These are phyloP conservation scores for Centrocercus urophasianus DNA, from an alignment of 2,113 vertebrate genomes.

Conservation along the genomic window DNA sequence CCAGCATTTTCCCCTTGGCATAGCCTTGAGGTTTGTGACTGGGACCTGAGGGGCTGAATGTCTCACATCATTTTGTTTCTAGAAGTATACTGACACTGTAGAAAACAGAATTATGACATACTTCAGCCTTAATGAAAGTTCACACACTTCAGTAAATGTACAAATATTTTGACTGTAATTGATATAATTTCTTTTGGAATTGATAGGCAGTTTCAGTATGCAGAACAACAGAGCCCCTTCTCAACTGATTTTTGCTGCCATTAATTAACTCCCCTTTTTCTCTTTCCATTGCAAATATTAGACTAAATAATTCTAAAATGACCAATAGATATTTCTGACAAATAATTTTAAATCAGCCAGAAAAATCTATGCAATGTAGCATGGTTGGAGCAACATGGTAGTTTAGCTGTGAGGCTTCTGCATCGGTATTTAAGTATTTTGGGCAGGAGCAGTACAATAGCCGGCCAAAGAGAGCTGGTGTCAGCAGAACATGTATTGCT, in stretches of 20 bases:
- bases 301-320: background rate
- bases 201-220: background rate
- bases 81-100: background rate
- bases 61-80: background rate
- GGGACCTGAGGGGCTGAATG: fast-evolving
- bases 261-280: background rate
- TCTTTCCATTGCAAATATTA: background rate
- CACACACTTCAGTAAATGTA: background rate
- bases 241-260: background rate
- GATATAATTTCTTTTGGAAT: background rate
- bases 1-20: background rate
- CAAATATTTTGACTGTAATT: background rate
- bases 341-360: background rate
- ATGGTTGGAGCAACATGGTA: fast-evolving
- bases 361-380: background rate
- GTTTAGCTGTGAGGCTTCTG: background rate
- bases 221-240: background rate
- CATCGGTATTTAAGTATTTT: background rate
- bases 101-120: background rate
- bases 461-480: background rate
- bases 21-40: background rate
- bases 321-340: background rate
- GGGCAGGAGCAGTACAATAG: background rate
- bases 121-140: background rate
- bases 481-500: background rate